These are phyloP conservation scores for Pelmatolapia mariae DNA, from an alignment of 2,113 vertebrate species.

Conservation along the genomic window DNA sequence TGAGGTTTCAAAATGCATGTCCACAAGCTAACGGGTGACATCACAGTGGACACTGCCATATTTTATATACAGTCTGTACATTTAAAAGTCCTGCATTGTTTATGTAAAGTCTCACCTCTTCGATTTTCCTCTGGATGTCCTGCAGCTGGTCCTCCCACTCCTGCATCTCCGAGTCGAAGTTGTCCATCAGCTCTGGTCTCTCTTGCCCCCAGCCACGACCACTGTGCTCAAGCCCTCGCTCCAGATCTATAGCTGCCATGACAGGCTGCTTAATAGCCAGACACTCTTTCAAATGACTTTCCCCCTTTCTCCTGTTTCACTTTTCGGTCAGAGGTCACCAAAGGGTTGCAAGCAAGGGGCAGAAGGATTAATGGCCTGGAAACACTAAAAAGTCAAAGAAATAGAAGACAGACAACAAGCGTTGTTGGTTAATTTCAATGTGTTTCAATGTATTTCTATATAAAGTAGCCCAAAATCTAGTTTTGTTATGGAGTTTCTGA, in stretches of 20 bases:
- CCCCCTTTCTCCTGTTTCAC: slow-evolving; percentile 36
- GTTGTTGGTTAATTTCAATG: neutral
- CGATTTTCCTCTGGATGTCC: slow-evolving; percentile 94
- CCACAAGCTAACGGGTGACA: neutral
- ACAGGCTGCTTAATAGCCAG: slow-evolving; percentile 16
- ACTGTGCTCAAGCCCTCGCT: slow-evolving; percentile 75
- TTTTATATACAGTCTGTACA: neutral
- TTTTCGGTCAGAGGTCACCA: slow-evolving; percentile 26
- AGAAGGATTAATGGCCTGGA: slow-evolving; percentile 26
- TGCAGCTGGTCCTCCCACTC: slow-evolving; percentile 98
- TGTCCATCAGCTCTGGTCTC: slow-evolving; percentile 83
- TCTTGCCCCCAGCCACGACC: slow-evolving; percentile 83
- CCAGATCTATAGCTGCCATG: slow-evolving; percentile 82
- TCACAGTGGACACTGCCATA: neutral
- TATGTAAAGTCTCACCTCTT: slow-evolving; percentile 73
- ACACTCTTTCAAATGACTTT: slow-evolving; percentile 23
- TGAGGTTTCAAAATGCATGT: neutral
- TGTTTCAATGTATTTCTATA: neutral
- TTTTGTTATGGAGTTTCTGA: neutral
- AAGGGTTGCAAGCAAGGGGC: neutral
- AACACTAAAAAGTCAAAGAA: slow-evolving; percentile 21
- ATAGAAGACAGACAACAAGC: neutral
- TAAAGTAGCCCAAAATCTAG: neutral
- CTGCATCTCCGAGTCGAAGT: slow-evolving; percentile 91
- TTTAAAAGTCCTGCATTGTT: neutral